Percentiles rank a stretch among this genome's conserved stretches.
These are phyloP conservation scores for Nipponia nippon DNA, from an alignment of 2,113 vertebrate species.

Conservation along the genomic window DNA sequence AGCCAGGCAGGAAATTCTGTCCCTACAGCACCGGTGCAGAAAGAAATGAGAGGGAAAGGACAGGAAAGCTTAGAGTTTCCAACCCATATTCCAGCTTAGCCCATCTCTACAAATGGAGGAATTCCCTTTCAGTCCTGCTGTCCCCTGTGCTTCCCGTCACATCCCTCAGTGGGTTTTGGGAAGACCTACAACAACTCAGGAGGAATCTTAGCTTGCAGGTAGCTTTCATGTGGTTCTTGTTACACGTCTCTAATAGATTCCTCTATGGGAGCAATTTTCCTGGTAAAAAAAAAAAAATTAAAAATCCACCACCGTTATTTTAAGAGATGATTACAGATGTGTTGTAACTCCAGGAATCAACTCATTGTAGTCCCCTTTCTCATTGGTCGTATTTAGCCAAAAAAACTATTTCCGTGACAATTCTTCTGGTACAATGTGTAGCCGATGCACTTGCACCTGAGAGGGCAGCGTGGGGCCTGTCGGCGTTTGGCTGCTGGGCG, in stretches of 20 bases:
- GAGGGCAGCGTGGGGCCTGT: background rate
- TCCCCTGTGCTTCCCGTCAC: background rate
- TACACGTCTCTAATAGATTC: background rate
- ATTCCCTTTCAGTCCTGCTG: background rate
- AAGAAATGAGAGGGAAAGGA: background rate
- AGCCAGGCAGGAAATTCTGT: background rate
- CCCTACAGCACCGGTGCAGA: background rate
- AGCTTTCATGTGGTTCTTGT: background rate
- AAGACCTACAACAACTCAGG: background rate
- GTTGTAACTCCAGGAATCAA: background rate
- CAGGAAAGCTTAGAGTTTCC: background rate
- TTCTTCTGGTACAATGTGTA: background rate
- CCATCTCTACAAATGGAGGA: background rate
- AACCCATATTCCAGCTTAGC: background rate
- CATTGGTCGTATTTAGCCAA: background rate
- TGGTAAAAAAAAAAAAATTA: background rate
- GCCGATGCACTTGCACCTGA: background rate
- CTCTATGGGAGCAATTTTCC: background rate
- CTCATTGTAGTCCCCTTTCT: background rate
- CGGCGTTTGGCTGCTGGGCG: accelerated
- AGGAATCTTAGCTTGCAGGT: background rate
- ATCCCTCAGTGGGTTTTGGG: background rate
- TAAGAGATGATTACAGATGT: background rate
- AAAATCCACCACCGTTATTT: background rate
- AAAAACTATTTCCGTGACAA: background rate